A percentile compares a stretch with the other conserved stretches of the same genome.
Evolutionary conservation across 2,888 invertebrate genomes (phyloP).

Genomic region (Drepanosiphum platanoidis): DNA sequence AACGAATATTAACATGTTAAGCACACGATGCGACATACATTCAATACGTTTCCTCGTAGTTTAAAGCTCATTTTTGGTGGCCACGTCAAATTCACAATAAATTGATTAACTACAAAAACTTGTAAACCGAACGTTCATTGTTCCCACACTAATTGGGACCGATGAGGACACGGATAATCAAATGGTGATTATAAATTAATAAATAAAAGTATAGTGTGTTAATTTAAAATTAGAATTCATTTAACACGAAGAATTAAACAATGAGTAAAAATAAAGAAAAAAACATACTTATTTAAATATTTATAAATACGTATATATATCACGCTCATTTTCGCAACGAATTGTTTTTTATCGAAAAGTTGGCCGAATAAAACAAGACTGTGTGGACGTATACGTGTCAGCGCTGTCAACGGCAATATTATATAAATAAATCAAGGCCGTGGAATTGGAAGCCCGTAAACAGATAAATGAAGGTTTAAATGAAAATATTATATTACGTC

Average conservation of each 20-base stretch:
- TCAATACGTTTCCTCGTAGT: not conserved
- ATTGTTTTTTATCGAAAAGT: conserved; percentile 19
- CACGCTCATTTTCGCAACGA: not conserved
- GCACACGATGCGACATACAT: not conserved
- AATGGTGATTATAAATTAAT: no score
- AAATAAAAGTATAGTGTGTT: no score
- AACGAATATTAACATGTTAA: not conserved
- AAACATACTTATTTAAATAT: no score
- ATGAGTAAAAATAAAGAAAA: no score
- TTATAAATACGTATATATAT: no score
- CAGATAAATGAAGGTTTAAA: conserved; percentile 4
- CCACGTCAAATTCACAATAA: not conserved
- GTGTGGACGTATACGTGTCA: not conserved
- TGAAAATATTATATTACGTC: not conserved
- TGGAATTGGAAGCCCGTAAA: conserved; percentile 11
- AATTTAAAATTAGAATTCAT: no score
- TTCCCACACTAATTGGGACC: no score
- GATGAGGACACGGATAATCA: no score
- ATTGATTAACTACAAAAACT: no score
- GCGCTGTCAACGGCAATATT: conserved; percentile 7
- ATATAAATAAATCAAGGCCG: conserved; percentile 20
- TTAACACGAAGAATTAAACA: no score
- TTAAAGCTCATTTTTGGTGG: not conserved
- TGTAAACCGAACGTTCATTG: not conserved
- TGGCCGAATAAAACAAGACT: conserved; percentile 17